phyloP scores from a whole-genome alignment of 2,113 vertebrate species.

The Siniperca chuatsi region DNA sequence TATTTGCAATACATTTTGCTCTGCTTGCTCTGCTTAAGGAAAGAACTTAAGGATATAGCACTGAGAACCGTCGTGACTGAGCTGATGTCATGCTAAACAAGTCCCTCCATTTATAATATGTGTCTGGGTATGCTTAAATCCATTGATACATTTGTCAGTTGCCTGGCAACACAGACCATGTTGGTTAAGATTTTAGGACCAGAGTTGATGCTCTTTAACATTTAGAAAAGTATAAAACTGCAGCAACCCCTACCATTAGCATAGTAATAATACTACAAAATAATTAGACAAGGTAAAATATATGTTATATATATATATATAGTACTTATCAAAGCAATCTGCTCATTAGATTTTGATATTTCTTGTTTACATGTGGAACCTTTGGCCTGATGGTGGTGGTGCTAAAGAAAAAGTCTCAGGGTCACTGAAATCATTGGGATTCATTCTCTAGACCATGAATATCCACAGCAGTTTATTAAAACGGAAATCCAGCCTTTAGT shows the following conservation, averaged over 20 bases:
- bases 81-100: conserved; percentile 72
- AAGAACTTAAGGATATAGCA: conserved; percentile 54
- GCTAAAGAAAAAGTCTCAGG: not conserved
- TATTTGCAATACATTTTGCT: conserved; percentile 61
- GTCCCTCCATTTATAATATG: conserved; percentile 67
- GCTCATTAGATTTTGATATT: conserved; percentile 13
- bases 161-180: conserved; percentile 70
- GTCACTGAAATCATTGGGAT: not conserved
- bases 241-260: conserved; percentile 18
- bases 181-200: conserved; percentile 58
- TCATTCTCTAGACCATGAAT: not conserved
- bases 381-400: not conserved
- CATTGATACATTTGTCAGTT: conserved; percentile 75
- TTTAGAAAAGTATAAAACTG: conserved; percentile 43
- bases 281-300: conserved; percentile 5
- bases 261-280: conserved; percentile 13
- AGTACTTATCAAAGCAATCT: conserved; percentile 18
- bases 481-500: not conserved
- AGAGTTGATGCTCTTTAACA: conserved; percentile 56
- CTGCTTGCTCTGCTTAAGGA: conserved; percentile 55
- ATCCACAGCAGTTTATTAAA: not conserved
- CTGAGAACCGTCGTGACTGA: conserved; percentile 49
- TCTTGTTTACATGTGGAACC: conserved; percentile 1
- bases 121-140: conserved; percentile 68
- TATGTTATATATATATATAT: not conserved